Base-by-base conservation (phyloP, 2,797 vertebrate genomes). In the Phataginus tetradactyla region DNA sequence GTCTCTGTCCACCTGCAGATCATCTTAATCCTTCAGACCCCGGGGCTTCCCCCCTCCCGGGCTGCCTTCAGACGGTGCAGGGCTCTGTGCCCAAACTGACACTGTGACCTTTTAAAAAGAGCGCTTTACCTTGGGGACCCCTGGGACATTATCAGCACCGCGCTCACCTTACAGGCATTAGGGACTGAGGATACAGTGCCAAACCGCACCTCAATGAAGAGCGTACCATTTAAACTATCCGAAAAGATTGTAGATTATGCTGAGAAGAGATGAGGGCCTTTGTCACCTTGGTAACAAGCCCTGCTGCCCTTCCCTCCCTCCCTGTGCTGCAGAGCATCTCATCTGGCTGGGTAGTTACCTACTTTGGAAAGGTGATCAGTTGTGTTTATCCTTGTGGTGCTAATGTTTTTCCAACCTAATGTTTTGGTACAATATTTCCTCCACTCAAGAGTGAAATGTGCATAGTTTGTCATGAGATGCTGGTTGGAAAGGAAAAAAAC, bases 171-270 rank as follows among this genome's bases (percentile, higher is more conserved):
- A 42, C 57, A 66, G 72, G 95, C 94, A 91, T 86, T 66, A 71
- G 88, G 78, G 69, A 49, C 88, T 75, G 39, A 85, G 21, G 14
- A 9, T 79, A 72, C 81, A 80, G 64, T 80, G 83, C 69, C 95
- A 81, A 91, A 79, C 71, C 80, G 59, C 87, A 13, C 64, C 90
- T 75, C 97, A 68, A 94, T 72, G 87, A 88, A 77, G 96, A 97
- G 45, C 77, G 1, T 86, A 57, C 77, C 92, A 97, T 97, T 95
- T 90, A 90, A 95, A 51, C 61, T 84, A 95, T 98, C 97, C 96
- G 95, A 89, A 96, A 96, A 45, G 45, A 96, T 91, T 84, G 80
- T 69, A 93, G 94, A 92, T 91, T 97, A 32, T 13, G 0, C 87
- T 78, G 94, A n/a, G 39, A 93, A 63, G 93, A 96, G 92, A 86